Percentiles rank a stretch among this genome's conserved stretches.
phyloP scores from a whole-genome alignment of 1,140 invertebrate genomes.

The Ceratoteleas bidentatus region DNA sequence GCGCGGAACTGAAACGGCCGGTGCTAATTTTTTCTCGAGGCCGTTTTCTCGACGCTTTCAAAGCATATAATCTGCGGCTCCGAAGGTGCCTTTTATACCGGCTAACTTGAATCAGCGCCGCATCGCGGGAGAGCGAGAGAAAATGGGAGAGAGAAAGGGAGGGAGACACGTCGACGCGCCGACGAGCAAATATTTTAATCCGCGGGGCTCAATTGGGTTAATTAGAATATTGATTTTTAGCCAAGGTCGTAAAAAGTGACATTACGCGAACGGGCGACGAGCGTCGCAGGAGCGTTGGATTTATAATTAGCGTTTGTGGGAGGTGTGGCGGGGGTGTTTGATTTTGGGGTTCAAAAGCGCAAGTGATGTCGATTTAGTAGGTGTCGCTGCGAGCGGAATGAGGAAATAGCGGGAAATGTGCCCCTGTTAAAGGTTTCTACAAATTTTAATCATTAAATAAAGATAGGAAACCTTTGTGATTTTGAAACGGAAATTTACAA shows the following conservation, averaged over 20 bases:
- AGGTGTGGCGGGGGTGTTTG: too few relatives aligned
- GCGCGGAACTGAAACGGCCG: constrained; percentile 46
- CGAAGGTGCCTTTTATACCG: constrained; percentile 36
- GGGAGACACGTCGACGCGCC: too few relatives aligned
- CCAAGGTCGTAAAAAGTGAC: background rate
- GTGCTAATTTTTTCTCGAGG: constrained; percentile 60
- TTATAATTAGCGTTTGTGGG: too few relatives aligned
- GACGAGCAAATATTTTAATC: constrained; percentile 22
- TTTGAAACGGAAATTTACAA: too few relatives aligned
- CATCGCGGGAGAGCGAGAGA: background rate
- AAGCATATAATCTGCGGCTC: constrained; percentile 45
- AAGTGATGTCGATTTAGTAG: too few relatives aligned
- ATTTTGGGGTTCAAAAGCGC: too few relatives aligned
- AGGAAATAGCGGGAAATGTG: too few relatives aligned
- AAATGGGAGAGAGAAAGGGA: background rate
- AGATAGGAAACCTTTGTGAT: too few relatives aligned
- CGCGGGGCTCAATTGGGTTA: constrained; percentile 17
- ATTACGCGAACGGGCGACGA: background rate
- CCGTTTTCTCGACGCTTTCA: constrained; percentile 51
- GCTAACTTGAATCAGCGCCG: constrained; percentile 15
- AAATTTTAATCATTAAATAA: too few relatives aligned
- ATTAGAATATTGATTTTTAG: constrained; percentile 14
- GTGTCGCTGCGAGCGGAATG: too few relatives aligned
- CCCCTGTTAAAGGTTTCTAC: too few relatives aligned
- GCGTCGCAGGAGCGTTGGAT: background rate